Base-by-base conservation (phyloP, 37 sponge, comb jelly and placozoan genomes). In the Eunapius fragilis region DNA sequence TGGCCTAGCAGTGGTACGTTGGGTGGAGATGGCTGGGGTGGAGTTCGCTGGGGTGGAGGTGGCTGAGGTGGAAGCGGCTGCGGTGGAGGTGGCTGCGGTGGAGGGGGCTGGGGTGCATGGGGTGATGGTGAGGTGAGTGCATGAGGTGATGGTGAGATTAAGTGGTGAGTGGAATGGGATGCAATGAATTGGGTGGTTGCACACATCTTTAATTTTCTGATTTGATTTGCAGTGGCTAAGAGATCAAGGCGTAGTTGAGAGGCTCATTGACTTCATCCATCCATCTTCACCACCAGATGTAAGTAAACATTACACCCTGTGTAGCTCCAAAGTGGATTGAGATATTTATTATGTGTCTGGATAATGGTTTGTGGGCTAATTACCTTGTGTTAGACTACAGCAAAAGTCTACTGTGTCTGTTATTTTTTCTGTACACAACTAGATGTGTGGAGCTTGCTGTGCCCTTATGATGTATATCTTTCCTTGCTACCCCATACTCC, bases 211-310 rank as follows among this genome's bases (percentile, higher is more conserved):
- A 71, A 2, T 33, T 1, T 50, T 14, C 47, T 83, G 19, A 37
- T 37, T 83, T 32, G 23, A 71, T n/a, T 50, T 84, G 70, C 48
- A 95, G 95, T 95, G 95, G 95, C 74, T 95, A 2, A 87, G 49
- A 25, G 92, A 95, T 10, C 69, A 95, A 71, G 85, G 85, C 3
- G 35, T 95, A 36, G 87, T 95, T 17, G 81, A 86, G 74, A 89
- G 75, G 37, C 81, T 95, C 0, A 48, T 95, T 0, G 84, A 89
- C 80, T 84, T 82, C 81, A 89, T 95, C 27, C 69, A 79, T 45
- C 27, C 74, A 26, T 77, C 69, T 0, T 38, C 74, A 3, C 82
- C 83, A 31, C 68, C 82, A 38, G 89, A 94, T 49, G 86, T 94
- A 25, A 69, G 87, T 82, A 23, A 12, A 58, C 32, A 31, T 78